Percentiles rank a stretch among this genome's conserved stretches.
Conservation (phyloP, 2,113 vertebrate species). For the Pantherophis guttatus region DNA sequence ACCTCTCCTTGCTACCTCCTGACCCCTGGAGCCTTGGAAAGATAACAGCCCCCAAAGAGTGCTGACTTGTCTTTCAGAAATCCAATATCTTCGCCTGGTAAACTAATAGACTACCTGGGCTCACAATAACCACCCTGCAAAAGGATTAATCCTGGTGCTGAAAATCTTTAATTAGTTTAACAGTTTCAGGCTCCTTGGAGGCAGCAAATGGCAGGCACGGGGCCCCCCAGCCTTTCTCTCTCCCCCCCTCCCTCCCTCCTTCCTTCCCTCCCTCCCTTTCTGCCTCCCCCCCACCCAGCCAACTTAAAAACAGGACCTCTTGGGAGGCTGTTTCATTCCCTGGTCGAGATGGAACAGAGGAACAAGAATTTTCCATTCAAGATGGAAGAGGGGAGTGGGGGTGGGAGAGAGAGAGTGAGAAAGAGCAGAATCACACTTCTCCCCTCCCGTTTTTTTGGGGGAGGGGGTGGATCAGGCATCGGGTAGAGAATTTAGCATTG, state of each 20-base stretch:
- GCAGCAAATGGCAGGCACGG: slow-evolving; percentile 17
- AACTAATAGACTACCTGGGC: slow-evolving; percentile 67
- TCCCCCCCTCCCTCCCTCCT: no score
- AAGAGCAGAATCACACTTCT: background rate
- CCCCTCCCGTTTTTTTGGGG: no score
- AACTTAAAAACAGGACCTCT: background rate
- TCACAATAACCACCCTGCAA: slow-evolving; percentile 56
- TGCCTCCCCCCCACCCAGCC: background rate
- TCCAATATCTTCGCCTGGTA: slow-evolving; percentile 66
- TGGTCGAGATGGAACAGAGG: background rate
- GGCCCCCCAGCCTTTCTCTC: no score
- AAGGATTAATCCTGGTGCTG: slow-evolving; percentile 64
- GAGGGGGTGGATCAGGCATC: background rate
- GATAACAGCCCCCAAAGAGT: slow-evolving; percentile 68
- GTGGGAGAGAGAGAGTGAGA: background rate
- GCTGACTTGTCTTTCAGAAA: slow-evolving; percentile 68
- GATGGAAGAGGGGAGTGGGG: background rate
- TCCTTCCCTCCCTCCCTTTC: background rate
- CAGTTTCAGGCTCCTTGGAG: slow-evolving; percentile 60
- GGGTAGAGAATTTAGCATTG: background rate
- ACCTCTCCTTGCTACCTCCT: slow-evolving; percentile 75
- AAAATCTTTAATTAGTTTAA: slow-evolving; percentile 70
- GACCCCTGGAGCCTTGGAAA: slow-evolving; percentile 73
- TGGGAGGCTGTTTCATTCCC: slow-evolving; percentile 2
- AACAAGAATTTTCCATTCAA: background rate